These are phyloP conservation scores for Chrysemys picta DNA, from an alignment of 2,113 vertebrate species.

Conservation along the genomic window DNA sequence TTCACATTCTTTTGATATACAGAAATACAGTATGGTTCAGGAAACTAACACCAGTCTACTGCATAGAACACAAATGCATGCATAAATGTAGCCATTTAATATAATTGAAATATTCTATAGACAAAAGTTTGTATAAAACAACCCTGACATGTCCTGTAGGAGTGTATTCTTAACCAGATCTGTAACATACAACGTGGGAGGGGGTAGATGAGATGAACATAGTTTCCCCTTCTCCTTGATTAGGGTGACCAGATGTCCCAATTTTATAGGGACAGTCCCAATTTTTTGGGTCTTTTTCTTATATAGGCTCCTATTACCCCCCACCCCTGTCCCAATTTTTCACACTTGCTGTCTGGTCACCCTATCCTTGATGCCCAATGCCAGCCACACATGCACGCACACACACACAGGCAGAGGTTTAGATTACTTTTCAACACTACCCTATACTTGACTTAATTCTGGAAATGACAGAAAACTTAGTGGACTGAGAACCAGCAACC, in stretches of 20 bases:
- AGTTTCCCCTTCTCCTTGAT: accelerated
- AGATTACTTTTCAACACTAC: not conserved
- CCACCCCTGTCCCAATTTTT: too few species aligned
- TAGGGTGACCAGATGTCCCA: too few species aligned
- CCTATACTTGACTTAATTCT: not conserved
- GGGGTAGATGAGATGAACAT: accelerated
- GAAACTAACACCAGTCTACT: not conserved
- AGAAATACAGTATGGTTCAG: not conserved
- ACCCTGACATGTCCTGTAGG: not conserved
- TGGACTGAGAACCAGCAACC: not conserved
- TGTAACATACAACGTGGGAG: not conserved
- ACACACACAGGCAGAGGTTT: too few species aligned
- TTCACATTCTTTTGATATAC: not conserved
- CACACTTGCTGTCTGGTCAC: too few species aligned
- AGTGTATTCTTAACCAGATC: not conserved
- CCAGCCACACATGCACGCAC: not conserved
- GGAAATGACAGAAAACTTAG: constrained; percentile 12
- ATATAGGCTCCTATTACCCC: too few species aligned
- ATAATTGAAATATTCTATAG: not conserved
- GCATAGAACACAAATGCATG: accelerated
- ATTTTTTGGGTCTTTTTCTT: too few species aligned
- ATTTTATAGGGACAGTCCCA: too few species aligned
- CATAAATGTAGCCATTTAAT: not conserved
- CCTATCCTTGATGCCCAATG: accelerated
- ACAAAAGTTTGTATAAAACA: not conserved